Base-by-base conservation (phyloP, 1,140 invertebrate genomes). In the Bombus impatiens region DNA sequence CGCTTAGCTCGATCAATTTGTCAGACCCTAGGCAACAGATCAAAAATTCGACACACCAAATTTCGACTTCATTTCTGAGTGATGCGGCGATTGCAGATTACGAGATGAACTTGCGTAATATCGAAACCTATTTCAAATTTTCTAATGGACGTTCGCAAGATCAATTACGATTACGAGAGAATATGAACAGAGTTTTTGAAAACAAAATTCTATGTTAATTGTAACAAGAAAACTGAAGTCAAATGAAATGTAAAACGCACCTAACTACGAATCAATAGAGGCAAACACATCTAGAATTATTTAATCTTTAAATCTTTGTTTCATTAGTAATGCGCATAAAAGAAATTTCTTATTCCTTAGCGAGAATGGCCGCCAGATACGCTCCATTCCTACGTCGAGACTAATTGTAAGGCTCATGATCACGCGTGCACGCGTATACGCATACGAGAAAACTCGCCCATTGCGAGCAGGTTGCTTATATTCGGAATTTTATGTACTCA, bases 381-480 rank as follows among this genome's bases (percentile, higher is more conserved):
- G 47, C 18, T 22, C 47, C 18, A 53, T 53, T 53, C 47, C 47
- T 53, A 53, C 6, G 47, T 22, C 47, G 22, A 53, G 47, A 53
- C 47, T 22, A 53, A 53, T 53, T 22, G 18, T 13, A 18, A 62
- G n/a, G 15, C 15, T 32, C n/a, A 2, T n/a, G 59, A 13, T 13
- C 28, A 6, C 5, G 47, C 6, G 47, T 22, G 18, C 1, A 8
- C 18, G 47, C 47, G 59, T 84, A 85, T 86, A 84, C 44, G 76
- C 78, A 62, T 18, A 22, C 9, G 67, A 37, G 35, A 18, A 37
- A 37, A 68, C 67, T 22, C 67, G 67, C 68, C 78, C 81, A 92
- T 91, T 76, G 86, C 88, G 88, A 89, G 89, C 91, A 92, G 91
- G 90, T 92, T 91, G 89, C 90, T 92, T 91, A 87, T 88, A 87